Base-by-base conservation (phyloP, 2,888 invertebrate genomes). In the Nomada goodeniana region DNA sequence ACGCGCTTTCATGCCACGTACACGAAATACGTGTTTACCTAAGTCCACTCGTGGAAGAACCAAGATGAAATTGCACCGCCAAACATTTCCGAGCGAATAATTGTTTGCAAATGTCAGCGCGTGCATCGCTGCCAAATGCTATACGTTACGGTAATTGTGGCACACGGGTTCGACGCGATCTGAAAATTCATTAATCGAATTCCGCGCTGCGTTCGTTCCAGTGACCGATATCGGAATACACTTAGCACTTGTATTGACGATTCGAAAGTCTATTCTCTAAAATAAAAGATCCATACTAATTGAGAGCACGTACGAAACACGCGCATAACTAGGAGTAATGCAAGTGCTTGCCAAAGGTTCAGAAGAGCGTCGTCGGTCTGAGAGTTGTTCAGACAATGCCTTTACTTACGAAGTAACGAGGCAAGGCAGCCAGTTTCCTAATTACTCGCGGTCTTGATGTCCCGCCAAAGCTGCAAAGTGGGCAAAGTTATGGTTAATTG, bases 371-470 rank as follows among this genome's bases (percentile, higher is more conserved):
- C 20, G 29, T 18, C 60, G 55, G 68, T 67, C 71, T 82, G 80
- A 11, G 47, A 82, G 64, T 82, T 74, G 70, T 73, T 72, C 77
- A 61, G 60, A 69, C 81, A 74, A 82, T 85, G 80, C 67, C 59
- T 76, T 80, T 55, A 47, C 67, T 74, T 70, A 68, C 57, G 53
- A 71, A 69, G 52, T 77, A 84, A 79, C 69, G 80, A 76, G 42
- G 67, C 60, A 70, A 72, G 60, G 55, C 44, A 73, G 70, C 23
- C 57, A 57, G 57, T 57, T 57, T 23, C 57, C 70, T 88, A 83
- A 88, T 88, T 88, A 79, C 80, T 64, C 73, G 63, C 64, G 26
- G 71, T 71, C 64, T 76, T 36, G 68, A 67, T 60, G 52, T 52
- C 42, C 11, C 23, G n/a, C 11, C n/a, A 29, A 29, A 20, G 13